Conservation (phyloP, 2,797 vertebrate genomes). For the Heliangelus exortis region DNA sequence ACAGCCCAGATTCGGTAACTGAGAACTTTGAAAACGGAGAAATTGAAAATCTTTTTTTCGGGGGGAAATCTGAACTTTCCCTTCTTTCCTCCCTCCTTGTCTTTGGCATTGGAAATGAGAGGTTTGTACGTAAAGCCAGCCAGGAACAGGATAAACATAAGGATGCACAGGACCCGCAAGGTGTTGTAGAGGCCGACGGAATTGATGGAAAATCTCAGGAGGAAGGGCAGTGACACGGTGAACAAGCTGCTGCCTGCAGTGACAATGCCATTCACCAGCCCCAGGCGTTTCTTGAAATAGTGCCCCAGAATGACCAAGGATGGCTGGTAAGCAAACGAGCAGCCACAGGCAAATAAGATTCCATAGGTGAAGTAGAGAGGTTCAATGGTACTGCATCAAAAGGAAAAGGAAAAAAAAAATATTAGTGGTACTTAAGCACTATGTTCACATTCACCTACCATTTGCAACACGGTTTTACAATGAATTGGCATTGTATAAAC, state of each 20-base stretch:
- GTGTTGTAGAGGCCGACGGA: slow-evolving; percentile 81
- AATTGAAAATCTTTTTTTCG: slow-evolving; percentile 84
- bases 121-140: slow-evolving; percentile 92
- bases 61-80: slow-evolving; percentile 67
- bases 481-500: too few relatives aligned
- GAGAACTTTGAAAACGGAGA: slow-evolving; percentile 89
- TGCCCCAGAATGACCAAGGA: slow-evolving; percentile 95
- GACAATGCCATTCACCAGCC: slow-evolving; percentile 95
- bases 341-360: slow-evolving; percentile 92
- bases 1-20: slow-evolving; percentile 94
- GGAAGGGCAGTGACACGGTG: slow-evolving; percentile 88
- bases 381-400: slow-evolving; percentile 84
- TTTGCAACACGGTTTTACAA: not conserved
- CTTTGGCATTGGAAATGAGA: slow-evolving; percentile 72
- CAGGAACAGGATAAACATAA: slow-evolving; percentile 91
- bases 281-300: slow-evolving; percentile 95
- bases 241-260: slow-evolving; percentile 95
- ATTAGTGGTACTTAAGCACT: not conserved
- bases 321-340: slow-evolving; percentile 96
- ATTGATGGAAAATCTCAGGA: slow-evolving; percentile 78
- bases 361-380: slow-evolving; percentile 94
- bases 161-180: slow-evolving; percentile 85
- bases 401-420: not conserved
- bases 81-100: slow-evolving; percentile 64
- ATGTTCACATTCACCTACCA: not conserved